A percentile compares a stretch with the other conserved stretches of the same genome.
Evolutionary conservation across 2,797 vertebrate genomes (phyloP).

Genomic region (Nyctalus aviator): DNA sequence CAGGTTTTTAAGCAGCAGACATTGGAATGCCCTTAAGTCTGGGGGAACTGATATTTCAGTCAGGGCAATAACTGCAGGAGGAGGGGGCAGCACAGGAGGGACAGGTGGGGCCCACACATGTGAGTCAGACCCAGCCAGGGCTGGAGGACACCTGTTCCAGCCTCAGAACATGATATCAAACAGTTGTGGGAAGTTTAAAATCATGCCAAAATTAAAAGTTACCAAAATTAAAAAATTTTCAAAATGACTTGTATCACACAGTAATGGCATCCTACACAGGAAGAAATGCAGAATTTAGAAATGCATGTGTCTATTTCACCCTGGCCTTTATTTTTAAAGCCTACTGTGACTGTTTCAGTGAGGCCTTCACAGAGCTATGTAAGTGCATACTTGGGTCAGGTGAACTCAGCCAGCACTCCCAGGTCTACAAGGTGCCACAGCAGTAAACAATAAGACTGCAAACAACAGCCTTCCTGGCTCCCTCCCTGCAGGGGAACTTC

Average conservation of each 20-base stretch:
- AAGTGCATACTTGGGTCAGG: background rate
- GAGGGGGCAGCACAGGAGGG: background rate
- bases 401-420: background rate
- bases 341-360: background rate
- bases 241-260: background rate
- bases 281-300: background rate
- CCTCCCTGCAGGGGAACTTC: background rate
- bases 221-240: background rate
- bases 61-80: background rate
- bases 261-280: background rate
- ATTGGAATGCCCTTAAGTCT: background rate
- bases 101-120: too few species aligned
- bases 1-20: background rate
- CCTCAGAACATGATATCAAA: background rate
- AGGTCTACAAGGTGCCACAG: background rate
- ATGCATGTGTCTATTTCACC: background rate
- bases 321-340: background rate
- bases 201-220: conserved; percentile 15
- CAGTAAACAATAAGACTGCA: background rate
- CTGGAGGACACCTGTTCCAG: background rate
- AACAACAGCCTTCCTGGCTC: background rate
- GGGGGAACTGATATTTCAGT: background rate
- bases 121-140: background rate
- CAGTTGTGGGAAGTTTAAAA: background rate
- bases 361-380: background rate